Percentiles rank a stretch among this genome's conserved stretches.
Conservation (phyloP, 2,797 vertebrate species). For the Melanotaenia boesemani region DNA sequence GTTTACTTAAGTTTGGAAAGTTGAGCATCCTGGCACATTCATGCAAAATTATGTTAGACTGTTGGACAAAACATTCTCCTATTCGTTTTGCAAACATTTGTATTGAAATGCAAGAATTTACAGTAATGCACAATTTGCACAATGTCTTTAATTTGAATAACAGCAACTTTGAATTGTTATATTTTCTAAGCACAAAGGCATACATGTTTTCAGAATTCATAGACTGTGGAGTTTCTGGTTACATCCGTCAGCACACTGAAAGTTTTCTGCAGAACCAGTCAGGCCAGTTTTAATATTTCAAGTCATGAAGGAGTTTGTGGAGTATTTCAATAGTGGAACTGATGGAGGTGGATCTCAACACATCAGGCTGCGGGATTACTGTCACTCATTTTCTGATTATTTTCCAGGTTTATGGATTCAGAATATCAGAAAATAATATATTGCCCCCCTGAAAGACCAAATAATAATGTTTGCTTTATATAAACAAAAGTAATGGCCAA, state of each 20-base stretch:
- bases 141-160: neutral
- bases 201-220: neutral
- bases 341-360: neutral
- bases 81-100: neutral
- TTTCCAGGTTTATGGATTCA: neutral
- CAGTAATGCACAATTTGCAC: neutral
- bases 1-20: neutral
- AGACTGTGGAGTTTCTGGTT: neutral
- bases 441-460: neutral
- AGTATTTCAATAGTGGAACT: neutral
- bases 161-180: neutral
- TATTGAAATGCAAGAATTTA: neutral
- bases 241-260: neutral
- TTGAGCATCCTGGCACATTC: neutral
- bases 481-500: neutral
- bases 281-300: neutral
- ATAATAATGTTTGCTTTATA: neutral
- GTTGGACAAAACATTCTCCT: neutral
- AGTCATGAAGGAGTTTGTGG: neutral
- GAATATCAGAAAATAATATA: neutral
- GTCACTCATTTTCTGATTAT: neutral
- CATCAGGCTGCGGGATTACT: neutral
- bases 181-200: neutral
- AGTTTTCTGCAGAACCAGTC: neutral
- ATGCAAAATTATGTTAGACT: neutral